Evolutionary conservation across 2,797 vertebrate species (phyloP).

Genomic region (Parauchenoglanis ngamensis): DNA sequence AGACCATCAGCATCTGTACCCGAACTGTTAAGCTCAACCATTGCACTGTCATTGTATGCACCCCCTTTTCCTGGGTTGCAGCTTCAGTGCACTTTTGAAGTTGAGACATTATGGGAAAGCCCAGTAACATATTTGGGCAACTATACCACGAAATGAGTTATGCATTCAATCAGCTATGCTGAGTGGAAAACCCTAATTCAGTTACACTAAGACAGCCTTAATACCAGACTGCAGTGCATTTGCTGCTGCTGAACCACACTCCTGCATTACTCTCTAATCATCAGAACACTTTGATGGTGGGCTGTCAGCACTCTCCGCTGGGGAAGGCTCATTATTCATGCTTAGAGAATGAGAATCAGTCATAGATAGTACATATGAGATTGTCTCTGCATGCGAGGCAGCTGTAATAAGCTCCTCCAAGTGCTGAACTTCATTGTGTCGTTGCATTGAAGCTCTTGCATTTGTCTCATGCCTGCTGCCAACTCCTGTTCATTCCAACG

Average conservation of each 20-base stretch:
- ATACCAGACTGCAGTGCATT: neutral
- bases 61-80: neutral
- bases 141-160: neutral
- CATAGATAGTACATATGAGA: neutral
- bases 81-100: neutral
- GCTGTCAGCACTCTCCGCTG: neutral
- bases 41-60: neutral
- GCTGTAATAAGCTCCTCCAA: neutral
- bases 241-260: neutral
- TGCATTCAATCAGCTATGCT: neutral
- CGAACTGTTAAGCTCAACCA: neutral
- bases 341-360: neutral
- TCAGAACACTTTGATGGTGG: neutral
- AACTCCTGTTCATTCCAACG: neutral
- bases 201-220: neutral
- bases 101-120: neutral
- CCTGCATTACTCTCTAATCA: neutral
- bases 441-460: neutral
- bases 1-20: neutral
- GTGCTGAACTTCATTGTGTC: neutral
- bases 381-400: conserved; percentile 10
- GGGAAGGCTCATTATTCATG: neutral
- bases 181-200: neutral
- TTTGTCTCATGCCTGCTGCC: conserved; percentile 15
- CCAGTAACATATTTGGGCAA: neutral